phyloP scores from a whole-genome alignment of 1,140 invertebrate genomes.

The Venturia canescens region DNA sequence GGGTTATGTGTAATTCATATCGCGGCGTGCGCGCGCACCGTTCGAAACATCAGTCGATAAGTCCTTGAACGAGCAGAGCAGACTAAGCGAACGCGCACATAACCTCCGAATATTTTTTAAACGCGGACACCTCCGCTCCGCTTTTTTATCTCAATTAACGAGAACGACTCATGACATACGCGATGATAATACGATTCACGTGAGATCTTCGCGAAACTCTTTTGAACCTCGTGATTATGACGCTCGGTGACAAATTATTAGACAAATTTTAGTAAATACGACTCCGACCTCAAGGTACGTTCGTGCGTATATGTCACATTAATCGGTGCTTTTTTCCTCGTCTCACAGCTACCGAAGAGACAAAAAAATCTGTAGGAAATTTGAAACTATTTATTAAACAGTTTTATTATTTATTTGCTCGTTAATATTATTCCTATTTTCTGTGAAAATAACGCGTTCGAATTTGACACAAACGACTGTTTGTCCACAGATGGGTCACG shows the following conservation, averaged over 20 bases:
- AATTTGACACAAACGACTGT: not conserved
- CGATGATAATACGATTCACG: not conserved
- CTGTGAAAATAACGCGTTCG: too few species aligned
- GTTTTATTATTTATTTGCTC: too few species aligned
- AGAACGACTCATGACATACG: not conserved
- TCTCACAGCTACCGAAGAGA: too few species aligned
- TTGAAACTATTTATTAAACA: too few species aligned
- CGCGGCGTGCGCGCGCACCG: slow-evolving; percentile 47
- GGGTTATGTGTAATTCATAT: not conserved
- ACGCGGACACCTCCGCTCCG: not conserved
- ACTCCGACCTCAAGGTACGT: not conserved
- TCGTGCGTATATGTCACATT: not conserved
- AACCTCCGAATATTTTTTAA: slow-evolving; percentile 59
- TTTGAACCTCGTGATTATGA: not conserved
- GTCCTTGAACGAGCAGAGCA: slow-evolving; percentile 38
- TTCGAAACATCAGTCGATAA: slow-evolving; percentile 60
- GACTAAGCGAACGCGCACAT: slow-evolving; percentile 47
- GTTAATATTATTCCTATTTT: too few species aligned
- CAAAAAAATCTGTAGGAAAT: too few species aligned
- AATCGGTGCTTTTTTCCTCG: not conserved
- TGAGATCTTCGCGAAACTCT: not conserved
- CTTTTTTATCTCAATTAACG: slow-evolving; percentile 1
- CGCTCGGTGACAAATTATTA: not conserved
- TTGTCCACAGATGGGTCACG: slow-evolving; percentile 72
- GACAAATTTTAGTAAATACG: not conserved